These are phyloP conservation scores for Corythoichthys intestinalis DNA, from an alignment of 2,113 vertebrate genomes.

Conservation along the genomic window DNA sequence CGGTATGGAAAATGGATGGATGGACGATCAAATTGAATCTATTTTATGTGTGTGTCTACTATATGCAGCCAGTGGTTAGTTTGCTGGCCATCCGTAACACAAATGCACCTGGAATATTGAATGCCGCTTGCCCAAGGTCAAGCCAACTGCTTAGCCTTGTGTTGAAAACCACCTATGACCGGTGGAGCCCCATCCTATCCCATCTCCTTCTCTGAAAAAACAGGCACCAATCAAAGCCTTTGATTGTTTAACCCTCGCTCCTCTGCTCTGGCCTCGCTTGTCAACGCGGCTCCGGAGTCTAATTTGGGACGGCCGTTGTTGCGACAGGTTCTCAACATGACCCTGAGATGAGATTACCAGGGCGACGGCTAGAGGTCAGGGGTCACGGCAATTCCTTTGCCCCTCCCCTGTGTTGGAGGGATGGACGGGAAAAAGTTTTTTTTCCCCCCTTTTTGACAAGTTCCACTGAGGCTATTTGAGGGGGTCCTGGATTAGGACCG, in stretches of 20 bases:
- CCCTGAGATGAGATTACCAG: slow-evolving; percentile 45
- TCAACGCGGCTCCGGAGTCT: slow-evolving; percentile 57
- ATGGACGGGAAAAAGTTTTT: slow-evolving; percentile 59
- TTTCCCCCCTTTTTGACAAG: slow-evolving; percentile 41
- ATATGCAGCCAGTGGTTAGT: neutral
- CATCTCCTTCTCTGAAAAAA: slow-evolving; percentile 19
- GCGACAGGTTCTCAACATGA: slow-evolving; percentile 56
- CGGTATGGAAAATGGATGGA: too few relatives aligned
- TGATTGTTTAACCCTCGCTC: slow-evolving; percentile 53
- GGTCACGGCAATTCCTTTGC: slow-evolving; percentile 48
- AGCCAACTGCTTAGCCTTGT: slow-evolving; percentile 38
- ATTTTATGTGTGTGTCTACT: too few relatives aligned
- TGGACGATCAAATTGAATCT: too few relatives aligned
- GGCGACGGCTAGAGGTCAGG: slow-evolving; percentile 42
- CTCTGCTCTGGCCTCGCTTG: slow-evolving; percentile 27
- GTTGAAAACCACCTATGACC: slow-evolving; percentile 45
- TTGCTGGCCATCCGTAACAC: neutral
- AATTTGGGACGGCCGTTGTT: slow-evolving; percentile 59
- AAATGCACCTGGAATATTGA: slow-evolving; percentile 8
- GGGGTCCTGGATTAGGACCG: slow-evolving; percentile 40
- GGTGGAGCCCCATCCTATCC: slow-evolving; percentile 17
- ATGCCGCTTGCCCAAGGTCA: slow-evolving; percentile 49
- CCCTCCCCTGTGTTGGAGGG: slow-evolving; percentile 10
- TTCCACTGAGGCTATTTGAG: slow-evolving; percentile 29
- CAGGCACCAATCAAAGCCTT: slow-evolving; percentile 43